Evolutionary conservation across 2,113 vertebrate species (phyloP).

Genomic region (Pangasianodon gigas): DNA sequence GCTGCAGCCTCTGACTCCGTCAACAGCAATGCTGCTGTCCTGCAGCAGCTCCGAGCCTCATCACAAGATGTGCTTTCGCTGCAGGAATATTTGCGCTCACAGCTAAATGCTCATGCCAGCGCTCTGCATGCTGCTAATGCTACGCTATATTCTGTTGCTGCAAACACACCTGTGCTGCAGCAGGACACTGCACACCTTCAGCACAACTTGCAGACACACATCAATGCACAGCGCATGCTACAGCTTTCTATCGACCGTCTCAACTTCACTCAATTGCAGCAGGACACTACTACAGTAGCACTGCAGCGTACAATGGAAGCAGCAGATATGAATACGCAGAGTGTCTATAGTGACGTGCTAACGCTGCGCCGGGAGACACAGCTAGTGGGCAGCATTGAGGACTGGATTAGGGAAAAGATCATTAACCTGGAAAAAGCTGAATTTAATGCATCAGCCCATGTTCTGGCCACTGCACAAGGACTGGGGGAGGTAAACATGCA

Average conservation of each 20-base stretch:
- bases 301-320: slow-evolving; percentile 88
- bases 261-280: slow-evolving; percentile 89
- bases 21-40: slow-evolving; percentile 81
- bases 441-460: slow-evolving; percentile 82
- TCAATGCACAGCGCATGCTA: slow-evolving; percentile 79
- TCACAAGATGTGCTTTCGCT: slow-evolving; percentile 79
- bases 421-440: slow-evolving; percentile 83
- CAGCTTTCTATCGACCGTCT: slow-evolving; percentile 85
- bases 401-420: slow-evolving; percentile 89
- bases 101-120: slow-evolving; percentile 83
- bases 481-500: slow-evolving; percentile 88
- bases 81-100: slow-evolving; percentile 84
- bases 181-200: slow-evolving; percentile 84
- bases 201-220: slow-evolving; percentile 82
- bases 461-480: slow-evolving; percentile 87
- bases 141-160: slow-evolving; percentile 83
- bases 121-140: slow-evolving; percentile 84
- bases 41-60: slow-evolving; percentile 85
- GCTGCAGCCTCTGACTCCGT: slow-evolving; percentile 84
- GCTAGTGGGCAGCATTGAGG: slow-evolving; percentile 82
- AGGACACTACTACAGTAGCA: slow-evolving; percentile 79
- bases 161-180: slow-evolving; percentile 82
- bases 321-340: slow-evolving; percentile 83
- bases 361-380: slow-evolving; percentile 83
- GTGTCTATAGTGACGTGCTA: slow-evolving; percentile 86